A percentile compares a stretch with the other conserved stretches of the same genome.
Conservation (phyloP, 2,888 invertebrate genomes). For the Caenorhabditis sp. region DNA sequence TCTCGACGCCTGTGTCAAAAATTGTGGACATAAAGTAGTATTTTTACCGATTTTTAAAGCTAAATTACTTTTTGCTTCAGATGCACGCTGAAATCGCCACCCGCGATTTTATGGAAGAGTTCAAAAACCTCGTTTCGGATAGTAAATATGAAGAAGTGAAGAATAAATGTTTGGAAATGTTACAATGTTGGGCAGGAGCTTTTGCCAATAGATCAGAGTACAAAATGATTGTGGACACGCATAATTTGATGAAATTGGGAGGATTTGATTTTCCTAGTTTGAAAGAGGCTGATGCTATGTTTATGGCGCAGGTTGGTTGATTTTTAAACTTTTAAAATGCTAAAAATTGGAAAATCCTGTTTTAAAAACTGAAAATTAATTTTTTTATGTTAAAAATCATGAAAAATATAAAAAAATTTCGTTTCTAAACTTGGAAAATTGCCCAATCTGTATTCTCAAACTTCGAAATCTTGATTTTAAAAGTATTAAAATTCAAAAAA, state of each 20-base stretch:
- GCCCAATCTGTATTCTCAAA: too few species aligned
- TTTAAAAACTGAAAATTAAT: neutral
- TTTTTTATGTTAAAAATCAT: too few species aligned
- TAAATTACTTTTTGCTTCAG: too few species aligned
- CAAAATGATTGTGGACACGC: conserved; percentile 81
- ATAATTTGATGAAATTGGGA: conserved; percentile 91
- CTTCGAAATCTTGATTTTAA: too few species aligned
- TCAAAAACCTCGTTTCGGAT: conserved; percentile 77
- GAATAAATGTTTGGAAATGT: conserved; percentile 86
- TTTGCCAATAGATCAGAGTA: conserved; percentile 83
- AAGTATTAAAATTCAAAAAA: too few species aligned
- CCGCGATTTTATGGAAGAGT: conserved; percentile 90
- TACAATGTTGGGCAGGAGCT: conserved; percentile 98
- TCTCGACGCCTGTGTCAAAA: conserved; percentile 95
- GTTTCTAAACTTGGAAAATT: too few species aligned
- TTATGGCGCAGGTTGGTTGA: conserved; percentile 80
- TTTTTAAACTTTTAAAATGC: too few species aligned
- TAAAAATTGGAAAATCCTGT: too few species aligned
- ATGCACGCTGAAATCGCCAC: conserved; percentile 88
- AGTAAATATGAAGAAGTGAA: conserved; percentile 73
- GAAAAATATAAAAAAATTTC: too few species aligned
- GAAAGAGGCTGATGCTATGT: conserved; percentile 95
- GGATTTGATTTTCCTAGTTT: conserved; percentile 72
- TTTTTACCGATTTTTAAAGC: too few species aligned
- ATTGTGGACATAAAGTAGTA: conserved; percentile 85